Evolutionary conservation across 2,113 vertebrate genomes (phyloP).

Genomic region (Ranitomeya imitator): DNA sequence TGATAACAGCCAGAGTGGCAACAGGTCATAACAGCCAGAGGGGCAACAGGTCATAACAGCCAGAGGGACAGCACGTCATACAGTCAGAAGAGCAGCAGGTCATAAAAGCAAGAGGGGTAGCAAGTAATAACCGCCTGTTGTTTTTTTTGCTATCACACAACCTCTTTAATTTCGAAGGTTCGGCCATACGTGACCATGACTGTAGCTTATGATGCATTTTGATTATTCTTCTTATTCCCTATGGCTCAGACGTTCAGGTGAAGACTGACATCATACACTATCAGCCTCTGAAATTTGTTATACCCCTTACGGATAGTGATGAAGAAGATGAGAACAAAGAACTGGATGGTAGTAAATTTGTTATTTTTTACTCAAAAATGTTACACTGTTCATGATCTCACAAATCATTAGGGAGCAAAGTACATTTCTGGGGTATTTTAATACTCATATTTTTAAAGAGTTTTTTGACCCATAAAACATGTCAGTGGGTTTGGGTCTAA

Average conservation of each 20-base stretch:
- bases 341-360: not conserved
- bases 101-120: no score
- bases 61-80: no score
- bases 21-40: no score
- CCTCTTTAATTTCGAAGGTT: not conserved
- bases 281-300: not conserved
- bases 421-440: no score
- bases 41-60: no score
- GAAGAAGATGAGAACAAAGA: not conserved
- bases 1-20: no score
- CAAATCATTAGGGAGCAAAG: not conserved
- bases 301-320: not conserved
- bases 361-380: not conserved
- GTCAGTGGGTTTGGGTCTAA: no score
- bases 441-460: no score
- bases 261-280: not conserved
- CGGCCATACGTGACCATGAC: not conserved
- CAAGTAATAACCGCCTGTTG: no score
- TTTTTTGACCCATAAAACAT: no score
- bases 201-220: not conserved
- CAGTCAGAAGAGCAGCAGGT: no score
- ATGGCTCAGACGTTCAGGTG: not conserved
- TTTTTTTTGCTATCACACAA: no score
- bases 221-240: not conserved
- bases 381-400: not conserved